Conservation (phyloP, 2,888 invertebrate genomes). For the Dexiosoma caninum region DNA sequence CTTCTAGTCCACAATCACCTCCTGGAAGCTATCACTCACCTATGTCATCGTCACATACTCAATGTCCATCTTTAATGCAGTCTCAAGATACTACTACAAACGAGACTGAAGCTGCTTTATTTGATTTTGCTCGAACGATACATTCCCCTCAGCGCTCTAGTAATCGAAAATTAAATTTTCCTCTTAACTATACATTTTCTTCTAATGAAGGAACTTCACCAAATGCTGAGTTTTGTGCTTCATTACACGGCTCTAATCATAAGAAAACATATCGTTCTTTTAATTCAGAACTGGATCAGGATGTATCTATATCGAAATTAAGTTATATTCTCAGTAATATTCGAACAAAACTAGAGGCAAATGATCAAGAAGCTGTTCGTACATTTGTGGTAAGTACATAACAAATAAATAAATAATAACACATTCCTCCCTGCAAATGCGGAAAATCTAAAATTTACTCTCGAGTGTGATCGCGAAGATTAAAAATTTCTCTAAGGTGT, state of each 20-base stretch:
- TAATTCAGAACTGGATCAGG: slow-evolving; percentile 74
- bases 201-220: not conserved
- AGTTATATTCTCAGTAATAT: slow-evolving; percentile 74
- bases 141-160: slow-evolving; percentile 70
- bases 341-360: slow-evolving; percentile 73
- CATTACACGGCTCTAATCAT: slow-evolving; percentile 25
- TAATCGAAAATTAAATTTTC: slow-evolving; percentile 70
- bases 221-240: not conserved
- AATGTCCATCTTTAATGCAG: slow-evolving; percentile 57
- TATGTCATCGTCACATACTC: slow-evolving; percentile 66
- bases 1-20: slow-evolving; percentile 69
- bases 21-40: slow-evolving; percentile 76
- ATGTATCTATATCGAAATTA: slow-evolving; percentile 74
- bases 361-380: slow-evolving; percentile 70
- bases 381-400: slow-evolving; percentile 73
- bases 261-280: slow-evolving; percentile 74
- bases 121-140: slow-evolving; percentile 75
- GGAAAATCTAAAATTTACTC: not conserved
- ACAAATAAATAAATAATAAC: no score
- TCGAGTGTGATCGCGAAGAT: no score
- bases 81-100: slow-evolving; percentile 30
- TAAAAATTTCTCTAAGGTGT: no score
- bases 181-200: slow-evolving; percentile 47
- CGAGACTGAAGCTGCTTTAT: slow-evolving; percentile 61
- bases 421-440: no score